phyloP scores from a whole-genome alignment of 2,888 invertebrate genomes.

The Meiosimyza decipiens region DNA sequence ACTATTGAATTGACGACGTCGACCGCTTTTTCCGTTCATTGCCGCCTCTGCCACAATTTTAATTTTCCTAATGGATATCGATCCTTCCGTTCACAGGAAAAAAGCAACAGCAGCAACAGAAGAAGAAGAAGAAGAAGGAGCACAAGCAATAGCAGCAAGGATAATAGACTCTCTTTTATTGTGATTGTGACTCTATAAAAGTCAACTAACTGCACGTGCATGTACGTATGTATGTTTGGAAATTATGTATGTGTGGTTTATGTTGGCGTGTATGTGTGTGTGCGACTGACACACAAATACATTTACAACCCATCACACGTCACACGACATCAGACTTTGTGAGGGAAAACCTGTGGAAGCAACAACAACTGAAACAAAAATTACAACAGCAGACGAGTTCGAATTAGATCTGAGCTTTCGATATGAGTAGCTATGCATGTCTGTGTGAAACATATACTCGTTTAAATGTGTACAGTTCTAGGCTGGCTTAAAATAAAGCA shows the following conservation, averaged over 20 bases:
- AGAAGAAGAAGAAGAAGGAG: slow-evolving; percentile 18
- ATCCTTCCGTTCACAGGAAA: slow-evolving; percentile 53
- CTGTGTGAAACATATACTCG: slow-evolving; percentile 10
- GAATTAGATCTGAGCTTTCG: slow-evolving; percentile 29
- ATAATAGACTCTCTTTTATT: slow-evolving; percentile 63
- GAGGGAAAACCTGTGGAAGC: slow-evolving; percentile 35
- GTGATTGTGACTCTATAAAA: slow-evolving; percentile 65
- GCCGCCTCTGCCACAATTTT: slow-evolving; percentile 67
- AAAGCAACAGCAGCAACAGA: slow-evolving; percentile 25
- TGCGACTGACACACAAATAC: slow-evolving; percentile 52
- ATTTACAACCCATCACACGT: slow-evolving; percentile 19
- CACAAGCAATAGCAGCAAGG: slow-evolving; percentile 43
- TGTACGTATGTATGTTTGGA: slow-evolving; percentile 34
- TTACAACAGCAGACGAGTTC: slow-evolving; percentile 1
- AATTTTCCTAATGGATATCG: slow-evolving; percentile 69
- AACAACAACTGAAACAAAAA: no score
- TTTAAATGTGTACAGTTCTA: background rate
- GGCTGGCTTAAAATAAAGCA: no score
- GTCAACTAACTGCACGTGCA: slow-evolving; percentile 56
- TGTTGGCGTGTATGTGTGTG: slow-evolving; percentile 40
- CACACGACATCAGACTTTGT: slow-evolving; percentile 19
- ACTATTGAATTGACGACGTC: slow-evolving; percentile 50
- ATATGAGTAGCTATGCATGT: slow-evolving; percentile 6
- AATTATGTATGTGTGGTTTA: slow-evolving; percentile 29
- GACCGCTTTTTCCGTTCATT: slow-evolving; percentile 57